Evolutionary conservation across 2,888 invertebrate species (phyloP).

Genomic region (Glaucopsyche alexis): DNA sequence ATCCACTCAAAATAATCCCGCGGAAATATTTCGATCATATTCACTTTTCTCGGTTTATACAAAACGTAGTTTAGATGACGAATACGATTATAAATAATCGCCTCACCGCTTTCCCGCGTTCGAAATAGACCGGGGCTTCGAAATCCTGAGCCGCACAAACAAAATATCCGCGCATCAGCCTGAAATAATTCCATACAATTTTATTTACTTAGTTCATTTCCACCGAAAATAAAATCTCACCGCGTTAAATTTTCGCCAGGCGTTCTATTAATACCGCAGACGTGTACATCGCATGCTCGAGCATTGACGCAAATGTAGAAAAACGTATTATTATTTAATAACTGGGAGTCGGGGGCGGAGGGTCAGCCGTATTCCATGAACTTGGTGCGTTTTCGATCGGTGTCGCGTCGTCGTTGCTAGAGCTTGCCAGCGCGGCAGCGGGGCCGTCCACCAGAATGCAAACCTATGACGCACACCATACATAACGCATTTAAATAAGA

Average conservation of each 20-base stretch:
- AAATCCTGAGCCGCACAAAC: slow-evolving; percentile 55
- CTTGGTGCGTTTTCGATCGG: slow-evolving; percentile 53
- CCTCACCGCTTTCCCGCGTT: slow-evolving; percentile 51
- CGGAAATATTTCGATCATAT: slow-evolving; percentile 65
- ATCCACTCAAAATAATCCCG: slow-evolving; percentile 65
- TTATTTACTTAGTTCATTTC: slow-evolving; percentile 71
- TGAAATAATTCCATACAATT: slow-evolving; percentile 63
- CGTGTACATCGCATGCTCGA: slow-evolving; percentile 60
- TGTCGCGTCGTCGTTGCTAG: slow-evolving; percentile 37
- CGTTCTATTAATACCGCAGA: slow-evolving; percentile 65
- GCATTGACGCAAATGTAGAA: slow-evolving; percentile 75
- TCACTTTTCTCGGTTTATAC: slow-evolving; percentile 66
- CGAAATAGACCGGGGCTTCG: slow-evolving; percentile 57
- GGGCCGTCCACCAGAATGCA: slow-evolving; percentile 39
- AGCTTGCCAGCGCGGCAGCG: slow-evolving; percentile 38
- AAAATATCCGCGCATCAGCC: slow-evolving; percentile 59
- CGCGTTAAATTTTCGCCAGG: slow-evolving; percentile 71
- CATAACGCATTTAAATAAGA: slow-evolving; percentile 24
- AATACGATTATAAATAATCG: slow-evolving; percentile 70
- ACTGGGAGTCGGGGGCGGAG: slow-evolving; percentile 56
- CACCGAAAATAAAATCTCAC: slow-evolving; percentile 67
- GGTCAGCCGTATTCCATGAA: slow-evolving; percentile 60
- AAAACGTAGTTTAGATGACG: slow-evolving; percentile 68
- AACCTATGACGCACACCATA: slow-evolving; percentile 37
- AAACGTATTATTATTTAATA: slow-evolving; percentile 70